These are phyloP conservation scores for Drosophila kanapiae DNA, from an alignment of 1,140 invertebrate genomes.

Conservation along the genomic window DNA sequence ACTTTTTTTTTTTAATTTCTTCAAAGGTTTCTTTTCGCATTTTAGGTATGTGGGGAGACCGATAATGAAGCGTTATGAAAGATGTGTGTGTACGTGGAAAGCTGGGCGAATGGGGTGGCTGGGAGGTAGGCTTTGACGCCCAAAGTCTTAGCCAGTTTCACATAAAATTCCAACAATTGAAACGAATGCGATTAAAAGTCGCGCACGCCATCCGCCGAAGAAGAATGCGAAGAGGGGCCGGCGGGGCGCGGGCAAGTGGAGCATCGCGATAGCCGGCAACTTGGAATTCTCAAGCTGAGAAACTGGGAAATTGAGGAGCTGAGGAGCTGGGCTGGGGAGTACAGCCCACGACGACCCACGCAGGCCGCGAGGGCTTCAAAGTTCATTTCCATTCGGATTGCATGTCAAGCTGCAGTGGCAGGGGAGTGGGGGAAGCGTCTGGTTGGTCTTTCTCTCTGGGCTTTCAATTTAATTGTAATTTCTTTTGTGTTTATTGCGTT, in stretches of 20 bases:
- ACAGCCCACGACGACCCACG: slow-evolving; percentile 53
- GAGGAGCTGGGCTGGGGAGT: slow-evolving; percentile 4
- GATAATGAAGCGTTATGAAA: slow-evolving; percentile 66
- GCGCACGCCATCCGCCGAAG: slow-evolving; percentile 62
- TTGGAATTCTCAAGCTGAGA: slow-evolving; percentile 47
- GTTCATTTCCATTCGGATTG: slow-evolving; percentile 80
- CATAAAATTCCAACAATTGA: slow-evolving; percentile 81
- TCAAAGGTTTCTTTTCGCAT: slow-evolving; percentile 46
- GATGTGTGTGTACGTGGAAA: slow-evolving; percentile 34
- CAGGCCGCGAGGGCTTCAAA: slow-evolving; percentile 52
- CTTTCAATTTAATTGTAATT: slow-evolving; percentile 83
- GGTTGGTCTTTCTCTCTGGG: slow-evolving; percentile 47
- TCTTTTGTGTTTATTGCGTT: slow-evolving; percentile 82
- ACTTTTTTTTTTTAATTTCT: slow-evolving; percentile 59
- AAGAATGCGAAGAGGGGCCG: slow-evolving; percentile 34
- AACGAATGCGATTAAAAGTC: slow-evolving; percentile 81
- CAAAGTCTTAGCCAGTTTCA: slow-evolving; percentile 69
- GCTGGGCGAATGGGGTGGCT: slow-evolving; percentile 5
- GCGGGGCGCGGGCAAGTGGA: slow-evolving; percentile 53
- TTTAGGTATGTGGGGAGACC: slow-evolving; percentile 35
- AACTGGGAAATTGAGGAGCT: slow-evolving; percentile 25
- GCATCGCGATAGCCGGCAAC: slow-evolving; percentile 70
- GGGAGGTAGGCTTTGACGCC: slow-evolving; percentile 40
- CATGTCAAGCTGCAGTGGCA: slow-evolving; percentile 58
- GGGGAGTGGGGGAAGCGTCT: neutral